Conservation (phyloP, 2,888 invertebrate genomes). For the Xanthia icteritia region DNA sequence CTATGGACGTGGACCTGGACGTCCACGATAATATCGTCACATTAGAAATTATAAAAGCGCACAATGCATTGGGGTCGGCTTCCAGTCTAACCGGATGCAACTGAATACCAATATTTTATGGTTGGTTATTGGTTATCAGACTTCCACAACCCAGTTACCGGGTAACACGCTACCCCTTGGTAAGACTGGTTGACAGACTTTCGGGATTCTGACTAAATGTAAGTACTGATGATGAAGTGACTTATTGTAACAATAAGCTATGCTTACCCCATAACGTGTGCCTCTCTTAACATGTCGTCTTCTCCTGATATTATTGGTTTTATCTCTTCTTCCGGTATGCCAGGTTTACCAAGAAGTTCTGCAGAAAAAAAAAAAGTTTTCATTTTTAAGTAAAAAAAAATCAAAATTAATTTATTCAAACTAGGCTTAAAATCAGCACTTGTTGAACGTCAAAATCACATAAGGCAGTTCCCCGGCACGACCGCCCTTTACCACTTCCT, state of each 20-base stretch:
- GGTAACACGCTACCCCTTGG: too few relatives aligned
- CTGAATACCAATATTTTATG: neutral
- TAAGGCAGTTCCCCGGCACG: too few relatives aligned
- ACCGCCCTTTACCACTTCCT: too few relatives aligned
- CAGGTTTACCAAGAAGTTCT: conserved; percentile 84
- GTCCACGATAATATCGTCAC: too few relatives aligned
- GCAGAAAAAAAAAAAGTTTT: conserved; percentile 45
- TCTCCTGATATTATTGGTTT: conserved; percentile 92
- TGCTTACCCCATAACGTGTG: conserved; percentile 92
- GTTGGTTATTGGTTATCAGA: neutral
- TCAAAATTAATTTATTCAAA: too few relatives aligned
- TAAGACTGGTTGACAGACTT: neutral
- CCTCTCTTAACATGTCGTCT: conserved; percentile 92
- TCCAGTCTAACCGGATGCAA: neutral
- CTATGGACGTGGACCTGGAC: too few relatives aligned
- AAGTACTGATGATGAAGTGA: neutral
- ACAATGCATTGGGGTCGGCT: neutral
- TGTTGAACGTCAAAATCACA: too few relatives aligned
- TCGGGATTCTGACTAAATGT: too few relatives aligned
- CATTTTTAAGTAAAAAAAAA: neutral
- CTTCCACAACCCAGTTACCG: neutral
- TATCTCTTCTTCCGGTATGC: conserved; percentile 92
- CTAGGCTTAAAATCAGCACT: too few relatives aligned
- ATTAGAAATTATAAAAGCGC: too few relatives aligned
- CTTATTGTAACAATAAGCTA: neutral